Conservation (phyloP, 2,797 vertebrate species). For the Danio tinwini region DNA sequence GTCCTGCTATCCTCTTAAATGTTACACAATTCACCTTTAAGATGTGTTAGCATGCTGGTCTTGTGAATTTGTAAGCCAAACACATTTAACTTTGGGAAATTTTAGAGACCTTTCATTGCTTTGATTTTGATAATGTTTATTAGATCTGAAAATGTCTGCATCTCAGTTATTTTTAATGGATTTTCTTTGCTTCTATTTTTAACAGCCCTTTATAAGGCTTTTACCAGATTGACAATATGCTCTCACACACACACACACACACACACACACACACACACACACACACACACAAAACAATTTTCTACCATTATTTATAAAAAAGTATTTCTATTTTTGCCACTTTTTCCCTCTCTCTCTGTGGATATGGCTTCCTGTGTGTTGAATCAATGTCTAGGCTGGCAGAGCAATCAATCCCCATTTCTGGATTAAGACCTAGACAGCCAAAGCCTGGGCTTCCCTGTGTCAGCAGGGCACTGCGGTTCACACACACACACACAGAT, state of each 20-base stretch:
- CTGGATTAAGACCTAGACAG: conserved; percentile 81
- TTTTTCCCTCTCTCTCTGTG: conserved; percentile 69
- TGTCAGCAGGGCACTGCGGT: conserved; percentile 43
- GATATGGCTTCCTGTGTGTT: conserved; percentile 78
- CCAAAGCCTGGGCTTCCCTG: conserved; percentile 42
- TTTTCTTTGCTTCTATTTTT: conserved; percentile 39
- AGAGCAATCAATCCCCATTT: conserved; percentile 85
- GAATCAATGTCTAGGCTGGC: conserved; percentile 85
- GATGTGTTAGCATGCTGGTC: neutral
- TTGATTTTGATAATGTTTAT: conserved; percentile 31
- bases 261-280: too few species aligned
- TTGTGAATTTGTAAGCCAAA: conserved; percentile 6
- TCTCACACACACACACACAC: conserved; percentile 3
- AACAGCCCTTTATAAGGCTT: conserved; percentile 27
- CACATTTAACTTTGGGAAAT: neutral
- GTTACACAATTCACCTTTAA: neutral
- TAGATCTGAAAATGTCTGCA: neutral
- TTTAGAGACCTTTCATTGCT: neutral
- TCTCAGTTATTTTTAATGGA: neutral
- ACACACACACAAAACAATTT: too few species aligned
- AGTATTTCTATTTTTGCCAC: conserved; percentile 64
- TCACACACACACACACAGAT: conserved; percentile 14
- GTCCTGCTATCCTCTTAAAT: neutral
- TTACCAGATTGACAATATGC: conserved; percentile 21
- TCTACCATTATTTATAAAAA: conserved; percentile 49